A percentile compares a stretch with the other conserved stretches of the same genome.
Evolutionary conservation across 2,888 invertebrate genomes (phyloP).

Genomic region (Brachyopa scutellaris): DNA sequence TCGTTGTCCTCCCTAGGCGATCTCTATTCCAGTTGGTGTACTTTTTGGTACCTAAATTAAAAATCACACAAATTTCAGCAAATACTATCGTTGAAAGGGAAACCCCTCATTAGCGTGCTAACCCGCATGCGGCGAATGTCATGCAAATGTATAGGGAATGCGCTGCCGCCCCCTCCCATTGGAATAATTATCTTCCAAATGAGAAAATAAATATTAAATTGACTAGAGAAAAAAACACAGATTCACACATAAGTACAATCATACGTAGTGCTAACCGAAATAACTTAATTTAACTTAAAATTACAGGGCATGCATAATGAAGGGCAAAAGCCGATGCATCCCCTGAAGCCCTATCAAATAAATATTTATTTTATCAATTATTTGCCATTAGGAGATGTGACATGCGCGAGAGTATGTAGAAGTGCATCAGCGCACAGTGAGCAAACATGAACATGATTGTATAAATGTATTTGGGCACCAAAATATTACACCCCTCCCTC

Average conservation of each 20-base stretch:
- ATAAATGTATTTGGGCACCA: constrained; percentile 34
- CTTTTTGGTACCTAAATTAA: constrained; percentile 56
- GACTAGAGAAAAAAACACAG: constrained; percentile 49
- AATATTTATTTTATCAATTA: constrained; percentile 71
- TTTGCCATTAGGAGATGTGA: constrained; percentile 51
- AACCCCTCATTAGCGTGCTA: constrained; percentile 60
- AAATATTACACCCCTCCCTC: constrained; percentile 2
- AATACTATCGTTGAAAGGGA: constrained; percentile 10
- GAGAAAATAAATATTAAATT: constrained; percentile 57
- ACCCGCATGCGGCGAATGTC: constrained; percentile 38
- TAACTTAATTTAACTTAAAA: constrained; percentile 62
- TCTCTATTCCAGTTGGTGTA: constrained; percentile 54
- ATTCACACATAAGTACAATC: constrained; percentile 8
- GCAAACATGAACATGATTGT: constrained; percentile 35
- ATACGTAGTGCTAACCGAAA: constrained; percentile 48
- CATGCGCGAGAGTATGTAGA: constrained; percentile 37
- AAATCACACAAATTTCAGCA: constrained; percentile 29
- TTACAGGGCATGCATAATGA: constrained; percentile 45
- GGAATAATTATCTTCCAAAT: constrained; percentile 53
- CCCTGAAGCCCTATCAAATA: constrained; percentile 39
- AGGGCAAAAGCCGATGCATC: neutral
- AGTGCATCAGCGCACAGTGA: neutral
- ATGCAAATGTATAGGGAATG: constrained; percentile 37
- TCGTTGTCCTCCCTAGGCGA: constrained; percentile 13
- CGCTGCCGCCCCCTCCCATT: neutral